Evolutionary conservation across 2,797 vertebrate genomes (phyloP).

Genomic region (Gallirallus australis): DNA sequence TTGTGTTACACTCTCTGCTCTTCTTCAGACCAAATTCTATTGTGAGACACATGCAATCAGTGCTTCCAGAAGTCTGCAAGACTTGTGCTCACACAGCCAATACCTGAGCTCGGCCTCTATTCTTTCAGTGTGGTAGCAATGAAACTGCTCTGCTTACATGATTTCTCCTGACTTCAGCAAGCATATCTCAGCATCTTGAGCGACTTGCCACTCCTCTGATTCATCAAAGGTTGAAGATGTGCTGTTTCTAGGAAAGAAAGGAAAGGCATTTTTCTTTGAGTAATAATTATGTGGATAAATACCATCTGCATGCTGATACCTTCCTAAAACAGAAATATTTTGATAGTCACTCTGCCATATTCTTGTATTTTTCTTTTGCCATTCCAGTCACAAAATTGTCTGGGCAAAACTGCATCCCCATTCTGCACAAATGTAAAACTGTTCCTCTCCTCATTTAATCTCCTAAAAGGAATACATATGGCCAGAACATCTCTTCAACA

Average conservation of each 20-base stretch:
- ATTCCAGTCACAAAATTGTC: background rate
- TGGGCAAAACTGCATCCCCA: background rate
- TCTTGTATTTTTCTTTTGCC: background rate
- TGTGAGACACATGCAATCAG: background rate
- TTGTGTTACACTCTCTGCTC: background rate
- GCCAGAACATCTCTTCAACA: background rate
- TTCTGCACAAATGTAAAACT: background rate
- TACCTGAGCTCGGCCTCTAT: background rate
- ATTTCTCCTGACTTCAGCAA: conserved; percentile 92
- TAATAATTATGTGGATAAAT: background rate
- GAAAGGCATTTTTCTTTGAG: background rate
- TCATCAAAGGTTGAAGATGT: conserved; percentile 82
- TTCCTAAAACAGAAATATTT: background rate
- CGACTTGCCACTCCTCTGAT: conserved; percentile 80
- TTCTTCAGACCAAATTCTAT: background rate
- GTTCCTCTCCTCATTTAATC: background rate
- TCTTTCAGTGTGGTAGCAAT: background rate
- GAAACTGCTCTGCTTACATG: conserved; percentile 82
- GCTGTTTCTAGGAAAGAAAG: conserved; percentile 71
- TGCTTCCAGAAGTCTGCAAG: background rate
- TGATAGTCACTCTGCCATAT: background rate
- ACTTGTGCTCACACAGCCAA: background rate
- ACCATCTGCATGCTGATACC: background rate
- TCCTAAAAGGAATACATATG: background rate
- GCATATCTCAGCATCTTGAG: conserved; percentile 92